phyloP scores from a whole-genome alignment of 1,140 invertebrate genomes.

The Dreissena rostriformis region DNA sequence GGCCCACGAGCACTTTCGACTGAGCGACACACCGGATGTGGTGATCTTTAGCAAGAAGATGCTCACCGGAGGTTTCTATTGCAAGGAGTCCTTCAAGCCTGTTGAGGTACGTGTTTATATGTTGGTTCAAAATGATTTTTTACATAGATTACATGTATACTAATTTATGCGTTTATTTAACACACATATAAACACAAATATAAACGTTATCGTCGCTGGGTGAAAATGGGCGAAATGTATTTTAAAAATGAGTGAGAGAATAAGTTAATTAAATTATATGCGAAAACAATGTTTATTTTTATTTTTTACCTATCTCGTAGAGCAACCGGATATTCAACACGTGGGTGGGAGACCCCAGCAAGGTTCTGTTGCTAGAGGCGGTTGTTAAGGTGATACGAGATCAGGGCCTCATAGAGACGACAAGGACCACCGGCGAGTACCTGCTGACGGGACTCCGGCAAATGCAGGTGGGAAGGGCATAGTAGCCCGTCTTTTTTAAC shows the following conservation, averaged over 20 bases:
- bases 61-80: constrained; percentile 97
- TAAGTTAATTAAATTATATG: too few relatives aligned
- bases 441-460: constrained; percentile 88
- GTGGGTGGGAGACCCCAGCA: constrained; percentile 99
- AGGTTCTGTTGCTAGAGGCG: constrained; percentile 93
- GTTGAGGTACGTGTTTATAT: constrained; percentile 76
- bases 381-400: constrained; percentile 92
- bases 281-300: too few relatives aligned
- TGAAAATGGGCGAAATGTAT: too few relatives aligned
- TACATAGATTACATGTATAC: too few relatives aligned
- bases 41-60: constrained; percentile 99
- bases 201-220: too few relatives aligned
- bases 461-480: constrained; percentile 71
- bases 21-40: constrained; percentile 93
- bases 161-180: too few relatives aligned
- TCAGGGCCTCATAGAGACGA: constrained; percentile 91
- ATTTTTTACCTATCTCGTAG: constrained; percentile 73
- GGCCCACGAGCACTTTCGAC: constrained; percentile 97
- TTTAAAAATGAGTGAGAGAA: too few relatives aligned
- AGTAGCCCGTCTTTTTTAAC: too few relatives aligned
- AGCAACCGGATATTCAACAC: constrained; percentile 98
- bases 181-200: too few relatives aligned
- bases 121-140: too few relatives aligned
- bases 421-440: constrained; percentile 88
- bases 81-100: constrained; percentile 88